Evolutionary conservation across 2,113 vertebrate genomes (phyloP).

Genomic region (Hymenochirus boettgeri): DNA sequence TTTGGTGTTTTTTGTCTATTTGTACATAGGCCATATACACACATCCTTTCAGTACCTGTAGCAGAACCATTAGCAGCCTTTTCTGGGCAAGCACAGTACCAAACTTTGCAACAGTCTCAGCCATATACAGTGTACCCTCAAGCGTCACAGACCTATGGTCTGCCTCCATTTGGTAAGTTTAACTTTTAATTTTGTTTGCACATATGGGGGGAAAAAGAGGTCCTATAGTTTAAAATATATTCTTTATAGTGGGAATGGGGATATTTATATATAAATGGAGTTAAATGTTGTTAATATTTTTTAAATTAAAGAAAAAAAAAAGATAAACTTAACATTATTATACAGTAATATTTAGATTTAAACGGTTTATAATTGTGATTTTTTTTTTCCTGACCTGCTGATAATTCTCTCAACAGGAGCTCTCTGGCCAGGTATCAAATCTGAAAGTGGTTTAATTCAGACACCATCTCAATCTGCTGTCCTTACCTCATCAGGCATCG

Average conservation of each 20-base stretch:
- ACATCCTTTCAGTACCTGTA: conserved; percentile 68
- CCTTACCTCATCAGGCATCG: conserved; percentile 92
- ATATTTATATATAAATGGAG: too few species aligned
- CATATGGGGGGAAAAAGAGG: too few species aligned
- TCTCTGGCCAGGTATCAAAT: conserved; percentile 98
- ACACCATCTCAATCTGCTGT: conserved; percentile 89
- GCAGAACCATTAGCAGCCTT: conserved; percentile 81
- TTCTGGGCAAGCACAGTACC: conserved; percentile 77
- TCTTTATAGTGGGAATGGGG: too few species aligned
- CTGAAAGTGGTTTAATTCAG: conserved; percentile 92
- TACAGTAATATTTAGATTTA: too few species aligned
- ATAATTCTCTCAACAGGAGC: conserved; percentile 71
- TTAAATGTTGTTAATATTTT: too few species aligned
- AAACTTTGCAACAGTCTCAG: conserved; percentile 76
- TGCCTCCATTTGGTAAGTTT: conserved; percentile 96
- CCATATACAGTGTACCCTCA: conserved; percentile 87
- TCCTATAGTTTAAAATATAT: too few species aligned
- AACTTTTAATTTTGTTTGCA: too few species aligned
- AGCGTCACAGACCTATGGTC: conserved; percentile 86
- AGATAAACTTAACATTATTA: too few species aligned
- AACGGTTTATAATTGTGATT: too few species aligned
- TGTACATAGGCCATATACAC: conserved; percentile 66
- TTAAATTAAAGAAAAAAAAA: too few species aligned
- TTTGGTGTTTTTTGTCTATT: conserved; percentile 38
- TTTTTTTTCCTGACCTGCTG: too few species aligned